Conservation (phyloP, 2,888 invertebrate species). For the Ceraclea dissimilis region DNA sequence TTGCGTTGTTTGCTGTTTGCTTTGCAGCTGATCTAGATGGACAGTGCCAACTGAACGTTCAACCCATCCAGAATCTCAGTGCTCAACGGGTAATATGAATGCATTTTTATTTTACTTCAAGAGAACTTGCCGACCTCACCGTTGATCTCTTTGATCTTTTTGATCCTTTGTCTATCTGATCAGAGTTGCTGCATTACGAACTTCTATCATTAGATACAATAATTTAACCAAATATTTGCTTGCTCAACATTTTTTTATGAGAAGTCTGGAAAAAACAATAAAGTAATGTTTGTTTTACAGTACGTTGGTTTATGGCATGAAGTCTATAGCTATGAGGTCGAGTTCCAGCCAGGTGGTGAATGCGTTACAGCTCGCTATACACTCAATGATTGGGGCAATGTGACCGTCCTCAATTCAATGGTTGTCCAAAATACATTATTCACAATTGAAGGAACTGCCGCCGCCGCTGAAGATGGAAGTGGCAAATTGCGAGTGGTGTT, state of each 20-base stretch:
- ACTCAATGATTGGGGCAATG: constrained; percentile 10
- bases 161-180: too few relatives aligned
- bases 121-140: too few relatives aligned
- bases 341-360: constrained; percentile 35
- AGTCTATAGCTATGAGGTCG: constrained; percentile 37
- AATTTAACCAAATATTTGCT: too few relatives aligned
- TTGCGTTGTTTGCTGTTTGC: neutral
- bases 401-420: constrained; percentile 18
- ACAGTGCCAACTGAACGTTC: neutral
- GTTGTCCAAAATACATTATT: constrained; percentile 5
- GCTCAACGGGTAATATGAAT: neutral
- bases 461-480: constrained; percentile 10
- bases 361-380: constrained; percentile 32
- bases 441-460: constrained; percentile 16
- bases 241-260: too few relatives aligned
- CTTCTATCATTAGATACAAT: too few relatives aligned
- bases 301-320: constrained; percentile 41
- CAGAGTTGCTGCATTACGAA: too few relatives aligned
- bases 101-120: neutral
- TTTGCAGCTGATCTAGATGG: neutral
- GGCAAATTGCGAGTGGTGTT: constrained; percentile 21
- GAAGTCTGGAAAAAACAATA: too few relatives aligned
- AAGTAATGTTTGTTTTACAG: too few relatives aligned
- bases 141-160: too few relatives aligned
- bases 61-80: neutral